Evolutionary conservation across 2,113 vertebrate species (phyloP), one percentile per base, ranked within the genome.

Genomic region (Muscicapa adusta): DNA sequence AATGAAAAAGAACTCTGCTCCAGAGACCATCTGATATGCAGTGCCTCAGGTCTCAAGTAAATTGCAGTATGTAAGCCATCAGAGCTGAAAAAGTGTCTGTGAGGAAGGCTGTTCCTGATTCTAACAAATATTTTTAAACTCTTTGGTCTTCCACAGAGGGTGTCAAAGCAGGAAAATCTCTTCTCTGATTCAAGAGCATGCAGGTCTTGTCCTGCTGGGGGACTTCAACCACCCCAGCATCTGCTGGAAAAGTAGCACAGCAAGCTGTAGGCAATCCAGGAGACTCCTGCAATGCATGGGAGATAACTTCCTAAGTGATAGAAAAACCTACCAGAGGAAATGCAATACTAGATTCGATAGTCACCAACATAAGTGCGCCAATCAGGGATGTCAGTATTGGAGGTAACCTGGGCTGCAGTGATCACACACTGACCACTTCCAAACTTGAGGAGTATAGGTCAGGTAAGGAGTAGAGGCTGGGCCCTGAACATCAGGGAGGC

Each of bases 311-410:
- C 18, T 50, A 72, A 33, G 26, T 43, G 42, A 22, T 12, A 36
- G 66, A 15, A 31, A 57, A 50, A 10, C 15, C 14, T 43, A 43
- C 26, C 23, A n/a, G 33, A 51, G 23, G 36, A 23, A 80, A 66
- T 16, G 12, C 12, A 15, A 4, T 51, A 23, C 26, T 28, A 33
- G 43, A 45, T 65, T 28, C 0, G 0, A 73, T 17, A 22, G 43
- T 43, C 43, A 36, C 14, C 12, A 38, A 36, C 3, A 4, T 33
- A 24, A 33, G 8, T 1, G 4, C 51, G 18, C 20, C 16, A 43
- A 33, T 13, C 3, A 5, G 18, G 5, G 12, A 10, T 51, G 18
- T 51, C 43, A 66, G 0, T 18, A 10, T 2, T 73, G 45, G 76
- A n/a, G 26, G 51, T 6, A 36, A 22, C 15, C 36, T 43, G 14